Evolutionary conservation across 2,888 invertebrate genomes (phyloP).

Genomic region (Ellobium chinense): DNA sequence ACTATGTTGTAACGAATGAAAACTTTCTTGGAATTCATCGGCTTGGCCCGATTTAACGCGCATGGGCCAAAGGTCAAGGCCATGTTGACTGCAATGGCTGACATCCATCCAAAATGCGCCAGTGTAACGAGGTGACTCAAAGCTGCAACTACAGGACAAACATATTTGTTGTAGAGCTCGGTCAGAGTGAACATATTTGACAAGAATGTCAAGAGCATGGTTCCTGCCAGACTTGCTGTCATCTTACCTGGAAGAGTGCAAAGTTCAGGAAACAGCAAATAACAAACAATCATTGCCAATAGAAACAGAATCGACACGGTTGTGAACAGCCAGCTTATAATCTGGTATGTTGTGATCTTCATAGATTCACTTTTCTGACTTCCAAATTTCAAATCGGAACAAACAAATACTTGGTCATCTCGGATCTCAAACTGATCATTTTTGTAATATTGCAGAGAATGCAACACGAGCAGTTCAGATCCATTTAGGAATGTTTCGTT

Average conservation of each 20-base stretch:
- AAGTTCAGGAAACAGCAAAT: constrained; percentile 21
- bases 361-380: not conserved
- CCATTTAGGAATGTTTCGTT: constrained; percentile 20
- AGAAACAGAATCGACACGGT: not conserved
- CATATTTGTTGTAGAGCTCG: constrained; percentile 9
- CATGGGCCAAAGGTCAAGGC: constrained; percentile 46
- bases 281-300: not conserved
- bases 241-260: constrained; percentile 24
- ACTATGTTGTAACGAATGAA: constrained; percentile 8
- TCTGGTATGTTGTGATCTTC: not conserved
- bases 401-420: constrained; percentile 1
- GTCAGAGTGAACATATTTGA: not conserved
- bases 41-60: not conserved
- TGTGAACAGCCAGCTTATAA: not conserved
- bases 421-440: not conserved
- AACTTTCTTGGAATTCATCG: not conserved
- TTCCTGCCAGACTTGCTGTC: constrained; percentile 18
- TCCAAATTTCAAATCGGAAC: constrained; percentile 3
- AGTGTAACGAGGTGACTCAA: constrained; percentile 45
- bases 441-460: not conserved
- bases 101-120: constrained; percentile 50
- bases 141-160: constrained; percentile 44
- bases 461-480: not conserved
- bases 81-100: constrained; percentile 51
- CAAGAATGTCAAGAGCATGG: constrained; percentile 24